phyloP scores from a whole-genome alignment of 2,888 invertebrate species.

The Chalcosyrphus nemorum region DNA sequence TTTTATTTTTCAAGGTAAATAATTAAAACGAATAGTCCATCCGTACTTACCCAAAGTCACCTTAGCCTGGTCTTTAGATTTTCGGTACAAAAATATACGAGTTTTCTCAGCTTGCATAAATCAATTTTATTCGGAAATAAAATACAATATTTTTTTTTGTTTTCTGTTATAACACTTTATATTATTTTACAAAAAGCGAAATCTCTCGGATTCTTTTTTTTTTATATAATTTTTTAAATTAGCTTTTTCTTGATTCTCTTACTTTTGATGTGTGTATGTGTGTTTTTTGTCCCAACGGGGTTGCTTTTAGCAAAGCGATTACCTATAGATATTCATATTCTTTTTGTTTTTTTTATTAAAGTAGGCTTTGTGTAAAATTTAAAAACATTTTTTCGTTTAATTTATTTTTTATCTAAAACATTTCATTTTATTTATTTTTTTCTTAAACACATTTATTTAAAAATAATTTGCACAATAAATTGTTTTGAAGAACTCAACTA shows the following conservation, averaged over 20 bases:
- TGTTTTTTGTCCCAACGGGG: constrained; percentile 66
- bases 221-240: constrained; percentile 13
- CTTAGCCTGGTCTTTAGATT: too few relatives aligned
- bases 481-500: constrained; percentile 59
- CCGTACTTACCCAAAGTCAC: too few relatives aligned
- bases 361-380: constrained; percentile 74
- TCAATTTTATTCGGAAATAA: constrained; percentile 65
- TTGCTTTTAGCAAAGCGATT: constrained; percentile 69
- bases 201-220: constrained; percentile 39
- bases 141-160: constrained; percentile 38
- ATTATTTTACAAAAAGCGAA: constrained; percentile 72
- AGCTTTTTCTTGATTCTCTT: constrained; percentile 51
- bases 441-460: constrained; percentile 38
- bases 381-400: constrained; percentile 67
- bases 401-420: constrained; percentile 9
- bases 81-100: not conserved
- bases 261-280: constrained; percentile 72
- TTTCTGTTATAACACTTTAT: constrained; percentile 44
- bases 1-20: too few relatives aligned
- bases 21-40: too few relatives aligned
- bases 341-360: constrained; percentile 74
- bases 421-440: constrained; percentile 1
- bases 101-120: constrained; percentile 64
- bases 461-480: constrained; percentile 47
- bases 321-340: constrained; percentile 22